Base-by-base conservation (phyloP, 2,113 vertebrate genomes). In the Cyprinodon tularosa region DNA sequence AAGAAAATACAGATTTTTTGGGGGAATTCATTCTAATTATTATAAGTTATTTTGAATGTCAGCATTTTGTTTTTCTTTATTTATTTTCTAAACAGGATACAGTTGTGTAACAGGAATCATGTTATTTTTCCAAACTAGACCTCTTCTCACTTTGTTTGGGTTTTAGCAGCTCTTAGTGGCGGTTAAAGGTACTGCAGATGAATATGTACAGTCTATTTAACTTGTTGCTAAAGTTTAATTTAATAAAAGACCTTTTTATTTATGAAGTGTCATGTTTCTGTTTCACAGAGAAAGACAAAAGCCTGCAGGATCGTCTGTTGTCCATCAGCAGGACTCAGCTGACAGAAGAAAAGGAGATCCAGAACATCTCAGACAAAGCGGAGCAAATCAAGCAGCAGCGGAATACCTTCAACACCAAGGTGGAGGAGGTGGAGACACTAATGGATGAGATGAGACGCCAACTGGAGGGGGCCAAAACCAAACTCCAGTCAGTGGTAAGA, bases 401-500 rank as follows among this genome's bases (percentile, higher is more conserved):
- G 8, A 81, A 59, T 36, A 94, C 71, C 20, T 94, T 96, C 5
- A 84, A 86, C 81, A 83, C 39, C 17, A 93, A 91, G 70, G 93
- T 90, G 42, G 88, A 88, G 45, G 91, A 94, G 1, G 89, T 93
- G 0, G 83, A 42, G 44, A 74, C 13, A 59, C 91, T 97, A 66
- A 84, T 96, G 44, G 63, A 74, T 8, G 90, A 90, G 62, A 91
- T 96, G 84, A 93, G 80, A 71, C 71, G 83, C 71, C 91, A 93
- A 62, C 90, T 99, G 86, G 79, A 90, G 1, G 72, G 74, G 1
- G 95, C 94, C 0, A 84, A 90, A 50, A n/a, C 75, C 0, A 40
- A 93, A 57, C 88, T 97, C 36, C 40, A 0, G 9, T 66, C 4
- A 38, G 62, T 83, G 38, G 98, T 98, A 88, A 93, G 95, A n/a